Conservation (phyloP, 2,113 vertebrate species). For the Alouatta palliata region DNA sequence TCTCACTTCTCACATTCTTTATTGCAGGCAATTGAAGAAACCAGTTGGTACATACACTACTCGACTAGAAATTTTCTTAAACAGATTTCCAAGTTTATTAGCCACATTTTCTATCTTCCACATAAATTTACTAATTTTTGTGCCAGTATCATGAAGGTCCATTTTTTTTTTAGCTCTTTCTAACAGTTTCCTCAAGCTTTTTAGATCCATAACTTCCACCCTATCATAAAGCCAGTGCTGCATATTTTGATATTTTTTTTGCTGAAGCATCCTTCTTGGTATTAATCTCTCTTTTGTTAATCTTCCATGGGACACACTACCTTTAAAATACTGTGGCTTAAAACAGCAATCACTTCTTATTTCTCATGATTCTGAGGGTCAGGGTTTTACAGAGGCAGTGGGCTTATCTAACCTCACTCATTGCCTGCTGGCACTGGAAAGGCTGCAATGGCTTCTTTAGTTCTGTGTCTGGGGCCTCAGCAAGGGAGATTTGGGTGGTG, state of each 20-base stretch:
- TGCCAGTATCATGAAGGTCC: not conserved
- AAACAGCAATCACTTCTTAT: not conserved
- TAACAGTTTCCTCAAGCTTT: not conserved
- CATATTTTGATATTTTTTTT: not conserved
- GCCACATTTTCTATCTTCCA: not conserved
- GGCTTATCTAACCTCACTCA: fast-evolving
- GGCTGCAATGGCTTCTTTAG: fast-evolving
- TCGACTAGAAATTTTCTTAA: not conserved
- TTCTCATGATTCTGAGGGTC: not conserved
- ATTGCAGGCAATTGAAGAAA: not conserved
- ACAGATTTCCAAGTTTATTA: not conserved
- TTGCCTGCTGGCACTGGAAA: not conserved
- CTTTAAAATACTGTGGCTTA: not conserved
- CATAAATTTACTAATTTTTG: not conserved
- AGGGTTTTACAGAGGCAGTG: not conserved
- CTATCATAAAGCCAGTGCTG: not conserved
- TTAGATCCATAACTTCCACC: not conserved
- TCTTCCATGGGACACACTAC: not conserved
- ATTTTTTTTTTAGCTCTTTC: not conserved
- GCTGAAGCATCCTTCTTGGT: not conserved
- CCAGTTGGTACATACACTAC: fast-evolving
- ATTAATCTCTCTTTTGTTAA: not conserved
- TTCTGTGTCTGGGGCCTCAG: not conserved
- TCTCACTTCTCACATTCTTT: not conserved
- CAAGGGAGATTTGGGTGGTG: not conserved